Conservation (phyloP, 1,140 invertebrate genomes). For the Euura saliciscinereae region DNA sequence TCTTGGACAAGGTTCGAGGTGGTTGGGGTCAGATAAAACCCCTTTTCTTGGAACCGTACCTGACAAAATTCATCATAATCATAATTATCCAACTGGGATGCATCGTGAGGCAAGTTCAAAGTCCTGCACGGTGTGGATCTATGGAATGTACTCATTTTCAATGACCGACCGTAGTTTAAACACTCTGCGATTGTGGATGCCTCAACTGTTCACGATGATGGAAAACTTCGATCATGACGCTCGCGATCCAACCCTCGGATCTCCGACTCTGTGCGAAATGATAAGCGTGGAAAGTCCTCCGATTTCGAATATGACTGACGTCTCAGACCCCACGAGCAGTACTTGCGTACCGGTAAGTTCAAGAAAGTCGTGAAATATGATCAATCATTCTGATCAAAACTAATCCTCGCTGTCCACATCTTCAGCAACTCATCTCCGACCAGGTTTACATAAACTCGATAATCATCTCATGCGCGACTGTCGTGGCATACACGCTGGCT, state of each 20-base stretch:
- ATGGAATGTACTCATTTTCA: constrained; percentile 18
- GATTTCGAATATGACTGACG: background rate
- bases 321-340: background rate
- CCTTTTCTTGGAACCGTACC: constrained; percentile 51
- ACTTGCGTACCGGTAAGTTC: constrained; percentile 10
- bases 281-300: background rate
- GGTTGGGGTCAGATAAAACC: constrained; percentile 57
- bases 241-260: constrained; percentile 12
- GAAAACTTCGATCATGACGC: constrained; percentile 33
- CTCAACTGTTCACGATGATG: constrained; percentile 66
- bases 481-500: constrained; percentile 31
- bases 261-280: constrained; percentile 44
- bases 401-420: constrained; percentile 15
- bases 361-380: background rate
- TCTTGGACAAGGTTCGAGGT: constrained; percentile 23
- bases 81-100: constrained; percentile 53
- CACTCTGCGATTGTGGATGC: constrained; percentile 63
- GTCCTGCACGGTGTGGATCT: background rate
- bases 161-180: constrained; percentile 52
- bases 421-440: constrained; percentile 30
- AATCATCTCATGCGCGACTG: constrained; percentile 32
- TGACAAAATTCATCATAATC: constrained; percentile 50
- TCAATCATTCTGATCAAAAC: background rate
- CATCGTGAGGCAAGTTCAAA: constrained; percentile 56
- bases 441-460: constrained; percentile 39